These are phyloP conservation scores for Puma concolor DNA, from an alignment of 2,113 vertebrate species.

Conservation along the genomic window DNA sequence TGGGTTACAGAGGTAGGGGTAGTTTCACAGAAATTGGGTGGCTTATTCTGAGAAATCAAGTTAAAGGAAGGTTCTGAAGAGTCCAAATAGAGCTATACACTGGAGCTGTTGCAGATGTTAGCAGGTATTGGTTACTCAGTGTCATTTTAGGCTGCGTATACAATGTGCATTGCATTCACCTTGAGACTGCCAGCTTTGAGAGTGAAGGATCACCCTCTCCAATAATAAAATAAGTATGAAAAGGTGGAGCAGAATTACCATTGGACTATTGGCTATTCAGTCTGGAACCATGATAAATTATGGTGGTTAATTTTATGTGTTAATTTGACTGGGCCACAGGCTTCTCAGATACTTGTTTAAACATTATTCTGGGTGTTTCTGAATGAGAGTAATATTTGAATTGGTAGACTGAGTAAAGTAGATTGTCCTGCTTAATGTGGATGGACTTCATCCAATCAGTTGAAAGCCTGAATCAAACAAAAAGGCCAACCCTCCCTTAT, in stretches of 20 bases:
- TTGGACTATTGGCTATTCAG: neutral
- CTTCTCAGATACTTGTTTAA: neutral
- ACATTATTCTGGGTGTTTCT: neutral
- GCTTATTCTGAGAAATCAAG: slow-evolving; percentile 10
- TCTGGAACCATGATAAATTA: neutral
- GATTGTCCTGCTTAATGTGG: neutral
- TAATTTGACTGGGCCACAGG: neutral
- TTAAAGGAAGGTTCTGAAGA: slow-evolving; percentile 12
- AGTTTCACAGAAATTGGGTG: neutral
- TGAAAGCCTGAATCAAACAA: neutral
- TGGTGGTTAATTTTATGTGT: neutral
- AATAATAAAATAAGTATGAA: neutral
- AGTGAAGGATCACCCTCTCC: neutral
- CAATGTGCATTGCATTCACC: neutral
- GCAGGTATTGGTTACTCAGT: neutral
- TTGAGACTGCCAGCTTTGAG: neutral
- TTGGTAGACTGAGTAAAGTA: neutral
- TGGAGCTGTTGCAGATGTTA: neutral
- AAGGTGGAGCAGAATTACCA: neutral
- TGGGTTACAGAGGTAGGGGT: neutral
- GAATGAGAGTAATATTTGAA: neutral
- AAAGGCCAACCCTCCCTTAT: neutral
- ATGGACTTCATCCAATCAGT: neutral
- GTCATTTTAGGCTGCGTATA: neutral
- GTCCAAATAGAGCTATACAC: neutral